Base-by-base conservation (phyloP, 2,888 invertebrate genomes). In the Dryococelus australis region DNA sequence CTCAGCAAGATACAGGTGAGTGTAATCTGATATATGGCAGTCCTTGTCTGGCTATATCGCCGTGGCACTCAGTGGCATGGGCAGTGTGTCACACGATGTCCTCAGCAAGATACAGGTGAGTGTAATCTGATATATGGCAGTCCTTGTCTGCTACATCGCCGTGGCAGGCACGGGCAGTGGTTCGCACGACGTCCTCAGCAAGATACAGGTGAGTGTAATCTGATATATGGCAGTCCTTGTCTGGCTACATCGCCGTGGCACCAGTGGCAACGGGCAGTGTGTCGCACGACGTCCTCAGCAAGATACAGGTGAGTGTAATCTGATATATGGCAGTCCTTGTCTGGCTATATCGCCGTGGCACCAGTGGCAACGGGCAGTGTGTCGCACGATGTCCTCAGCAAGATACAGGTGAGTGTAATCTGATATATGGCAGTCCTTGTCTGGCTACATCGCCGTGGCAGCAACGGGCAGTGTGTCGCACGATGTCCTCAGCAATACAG, bases 171-270 rank as follows among this genome's bases (percentile, higher is more conserved):
- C 92, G 24, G 90, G 90, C 0, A 85, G 81, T n/a, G 87, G 89
- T 8, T 20, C 89, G 2, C 84, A 87, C 83, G 51, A 43, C 2
- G 43, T 51, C 0, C 85, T 89, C 24, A 53, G 85, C 27, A 85
- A 83, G 26, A 87, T 89, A 24, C 78, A 84, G 87, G 89, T 89
- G 85, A 86, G 86, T 35, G 35, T 35, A n/a, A n/a, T n/a, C n/a
- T n/a, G n/a, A n/a, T n/a, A n/a, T n/a, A n/a, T 91, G 92, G 13
- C 88, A 88, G n/a, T 88, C 90, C 26, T 89, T 92, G 43, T 89
- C 90, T n/a, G 93, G 92, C 0, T 93, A 90, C 88, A 90, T 93
- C 0, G 92, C 93, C 16, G 91, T 93, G 0, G 93, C 93, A 16
- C 93, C 93, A 16, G 92, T 92, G 3, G 89, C 88, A 5, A 92